These are phyloP conservation scores for Astreopora myriophthalma DNA, from an alignment of 64 coral and sea anemone species.

Conservation along the genomic window DNA sequence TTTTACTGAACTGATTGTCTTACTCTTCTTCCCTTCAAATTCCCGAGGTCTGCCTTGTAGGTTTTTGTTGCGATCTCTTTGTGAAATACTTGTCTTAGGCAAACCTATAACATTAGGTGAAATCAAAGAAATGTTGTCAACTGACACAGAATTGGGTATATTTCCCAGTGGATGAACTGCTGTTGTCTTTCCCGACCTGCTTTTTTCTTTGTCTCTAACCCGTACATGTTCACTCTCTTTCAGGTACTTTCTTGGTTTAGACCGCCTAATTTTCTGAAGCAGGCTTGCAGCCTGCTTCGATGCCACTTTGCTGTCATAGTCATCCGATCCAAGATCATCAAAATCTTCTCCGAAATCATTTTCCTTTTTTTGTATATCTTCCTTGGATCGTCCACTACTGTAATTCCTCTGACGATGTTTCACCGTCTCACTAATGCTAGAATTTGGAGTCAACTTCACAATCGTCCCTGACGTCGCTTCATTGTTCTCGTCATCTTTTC, in stretches of 20 bases:
- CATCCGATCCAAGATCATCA: background rate
- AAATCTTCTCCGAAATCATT: background rate
- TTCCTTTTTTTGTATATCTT: background rate
- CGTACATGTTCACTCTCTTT: background rate
- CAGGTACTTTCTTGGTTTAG: background rate
- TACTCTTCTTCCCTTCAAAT: background rate
- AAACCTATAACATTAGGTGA: background rate
- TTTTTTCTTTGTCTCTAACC: background rate
- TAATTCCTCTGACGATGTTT: background rate
- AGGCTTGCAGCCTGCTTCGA: background rate
- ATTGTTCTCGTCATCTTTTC: background rate
- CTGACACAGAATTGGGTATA: no score
- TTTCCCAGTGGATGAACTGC: background rate
- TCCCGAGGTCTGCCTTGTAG: background rate
- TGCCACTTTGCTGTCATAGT: background rate
- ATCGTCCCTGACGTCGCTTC: background rate
- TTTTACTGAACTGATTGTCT: background rate
- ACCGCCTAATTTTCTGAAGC: background rate
- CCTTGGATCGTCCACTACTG: background rate
- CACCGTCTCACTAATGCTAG: background rate
- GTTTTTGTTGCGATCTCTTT: background rate
- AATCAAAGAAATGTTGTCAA: background rate
- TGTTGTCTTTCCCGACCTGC: background rate
- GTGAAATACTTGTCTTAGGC: background rate
- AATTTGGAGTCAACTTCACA: background rate